Percentiles rank a stretch among this genome's conserved stretches.
Evolutionary conservation across 2,888 invertebrate species (phyloP).

Genomic region (Campoletis raptor): DNA sequence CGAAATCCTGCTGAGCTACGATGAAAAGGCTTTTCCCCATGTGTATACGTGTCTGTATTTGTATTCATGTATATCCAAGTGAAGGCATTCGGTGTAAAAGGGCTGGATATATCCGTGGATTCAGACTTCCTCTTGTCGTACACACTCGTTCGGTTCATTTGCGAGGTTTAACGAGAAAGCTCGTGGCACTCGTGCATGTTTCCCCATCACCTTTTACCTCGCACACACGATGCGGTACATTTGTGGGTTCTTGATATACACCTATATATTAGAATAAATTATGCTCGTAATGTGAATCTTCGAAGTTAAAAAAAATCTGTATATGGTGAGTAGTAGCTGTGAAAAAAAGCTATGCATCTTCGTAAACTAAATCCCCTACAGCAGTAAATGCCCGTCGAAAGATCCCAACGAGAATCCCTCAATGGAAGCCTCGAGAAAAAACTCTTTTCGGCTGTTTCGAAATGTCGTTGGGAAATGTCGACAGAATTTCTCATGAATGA

Average conservation of each 20-base stretch:
- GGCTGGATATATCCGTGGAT: constrained; percentile 31
- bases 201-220: constrained; percentile 38
- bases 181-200: constrained; percentile 30
- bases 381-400: constrained; percentile 37
- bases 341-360: constrained; percentile 44
- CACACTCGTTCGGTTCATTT: constrained; percentile 66
- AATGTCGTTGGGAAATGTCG: constrained; percentile 24
- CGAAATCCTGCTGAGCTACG: constrained; percentile 67
- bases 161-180: constrained; percentile 66
- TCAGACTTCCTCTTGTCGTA: constrained; percentile 34
- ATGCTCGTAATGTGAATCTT: constrained; percentile 5
- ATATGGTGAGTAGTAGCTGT: constrained; percentile 26
- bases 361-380: constrained; percentile 3
- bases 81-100: constrained; percentile 24
- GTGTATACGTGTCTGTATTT: constrained; percentile 28
- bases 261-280: constrained; percentile 45
- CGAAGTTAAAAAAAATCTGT: constrained; percentile 14
- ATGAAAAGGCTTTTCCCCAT: constrained; percentile 66
- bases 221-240: constrained; percentile 41
- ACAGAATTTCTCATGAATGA: neutral
- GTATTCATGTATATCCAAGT: neutral
- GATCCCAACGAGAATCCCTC: constrained; percentile 48
- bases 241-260: constrained; percentile 37
- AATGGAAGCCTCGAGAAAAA: constrained; percentile 35
- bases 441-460: constrained; percentile 2